phyloP scores from a whole-genome alignment of 1,140 invertebrate species.

The Microvelia longipes region DNA sequence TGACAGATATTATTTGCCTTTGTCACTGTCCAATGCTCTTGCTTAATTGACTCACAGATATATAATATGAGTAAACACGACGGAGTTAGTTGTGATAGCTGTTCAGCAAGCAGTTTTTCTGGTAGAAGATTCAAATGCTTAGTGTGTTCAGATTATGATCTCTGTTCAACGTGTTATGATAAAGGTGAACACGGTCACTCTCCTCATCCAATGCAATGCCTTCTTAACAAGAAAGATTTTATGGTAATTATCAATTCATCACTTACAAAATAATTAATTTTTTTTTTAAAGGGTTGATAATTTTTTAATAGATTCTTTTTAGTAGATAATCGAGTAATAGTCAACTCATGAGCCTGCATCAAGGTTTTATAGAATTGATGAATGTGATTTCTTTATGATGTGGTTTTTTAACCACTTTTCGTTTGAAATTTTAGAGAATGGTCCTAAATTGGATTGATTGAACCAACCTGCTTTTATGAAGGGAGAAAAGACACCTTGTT shows the following conservation, averaged over 20 bases:
- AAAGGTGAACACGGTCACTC: slow-evolving; percentile 68
- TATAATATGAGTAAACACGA: slow-evolving; percentile 11
- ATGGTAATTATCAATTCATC: slow-evolving; percentile 68
- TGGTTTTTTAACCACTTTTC: too few relatives aligned
- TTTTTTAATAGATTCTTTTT: too few relatives aligned
- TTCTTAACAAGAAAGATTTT: slow-evolving; percentile 87
- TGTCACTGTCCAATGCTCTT: neutral
- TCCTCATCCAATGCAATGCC: slow-evolving; percentile 97
- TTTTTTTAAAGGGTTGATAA: too few relatives aligned
- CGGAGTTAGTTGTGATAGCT: slow-evolving; percentile 96
- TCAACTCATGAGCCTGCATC: too few relatives aligned
- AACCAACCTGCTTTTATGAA: too few relatives aligned
- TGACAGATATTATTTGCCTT: neutral
- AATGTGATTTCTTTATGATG: too few relatives aligned
- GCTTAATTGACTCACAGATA: neutral
- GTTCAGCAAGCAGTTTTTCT: slow-evolving; percentile 90
- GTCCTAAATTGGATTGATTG: too few relatives aligned
- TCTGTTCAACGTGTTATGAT: slow-evolving; percentile 89
- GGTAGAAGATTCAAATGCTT: slow-evolving; percentile 94
- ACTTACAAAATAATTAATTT: too few relatives aligned
- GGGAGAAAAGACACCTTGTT: too few relatives aligned
- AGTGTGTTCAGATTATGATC: slow-evolving; percentile 94
- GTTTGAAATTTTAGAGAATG: too few relatives aligned
- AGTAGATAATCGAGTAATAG: too few relatives aligned
- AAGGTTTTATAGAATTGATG: too few relatives aligned